phyloP scores from a whole-genome alignment of 1,140 invertebrate genomes.

The Condylostylus longicornis region DNA sequence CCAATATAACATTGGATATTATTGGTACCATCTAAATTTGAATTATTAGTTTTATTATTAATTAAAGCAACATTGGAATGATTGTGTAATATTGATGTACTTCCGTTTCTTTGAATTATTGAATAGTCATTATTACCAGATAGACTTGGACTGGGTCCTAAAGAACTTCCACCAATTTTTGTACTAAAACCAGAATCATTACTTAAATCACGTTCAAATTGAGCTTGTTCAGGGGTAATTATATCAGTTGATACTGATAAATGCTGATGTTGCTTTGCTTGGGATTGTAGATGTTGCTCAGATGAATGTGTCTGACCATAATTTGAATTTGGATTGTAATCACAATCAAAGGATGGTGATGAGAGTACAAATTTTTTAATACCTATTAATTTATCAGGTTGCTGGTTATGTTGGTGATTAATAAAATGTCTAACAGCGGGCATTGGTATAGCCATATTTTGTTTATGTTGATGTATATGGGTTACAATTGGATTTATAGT shows the following conservation, averaged over 20 bases:
- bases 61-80: background rate
- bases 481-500: no score
- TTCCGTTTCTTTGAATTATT: no score
- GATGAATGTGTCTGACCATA: no score
- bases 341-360: no score
- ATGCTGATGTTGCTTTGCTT: background rate
- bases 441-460: no score
- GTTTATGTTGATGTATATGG: no score
- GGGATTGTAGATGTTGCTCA: no score
- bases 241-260: background rate
- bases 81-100: background rate
- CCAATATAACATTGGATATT: background rate
- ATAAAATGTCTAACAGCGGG: no score
- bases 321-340: no score
- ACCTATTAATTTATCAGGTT: no score
- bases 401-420: no score
- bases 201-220: conserved; percentile 46
- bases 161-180: conserved; percentile 58
- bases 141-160: conserved; percentile 58
- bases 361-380: no score
- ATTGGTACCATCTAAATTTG: background rate
- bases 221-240: conserved; percentile 22
- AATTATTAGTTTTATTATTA: background rate
- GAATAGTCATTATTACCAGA: conserved; percentile 44
- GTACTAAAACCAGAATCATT: conserved; percentile 67